A percentile compares a stretch with the other conserved stretches of the same genome.
These are phyloP conservation scores for Chymomyza amoena DNA, from an alignment of 2,888 invertebrate genomes.

Conservation along the genomic window DNA sequence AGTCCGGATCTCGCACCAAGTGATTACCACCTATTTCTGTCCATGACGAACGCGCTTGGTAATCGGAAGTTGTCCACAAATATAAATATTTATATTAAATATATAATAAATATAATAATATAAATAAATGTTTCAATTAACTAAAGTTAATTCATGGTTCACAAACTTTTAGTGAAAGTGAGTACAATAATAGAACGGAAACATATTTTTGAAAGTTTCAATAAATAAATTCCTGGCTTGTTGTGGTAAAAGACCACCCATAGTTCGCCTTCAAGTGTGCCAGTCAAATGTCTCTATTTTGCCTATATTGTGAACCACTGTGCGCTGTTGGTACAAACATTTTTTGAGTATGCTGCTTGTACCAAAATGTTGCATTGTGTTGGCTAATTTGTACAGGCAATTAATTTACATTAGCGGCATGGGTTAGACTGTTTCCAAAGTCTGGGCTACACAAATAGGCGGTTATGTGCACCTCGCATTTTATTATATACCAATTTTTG, in stretches of 20 bases:
- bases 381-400: constrained; percentile 67
- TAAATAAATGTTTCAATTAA: too few species aligned
- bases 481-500: constrained; percentile 47
- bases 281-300: not conserved
- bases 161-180: too few species aligned
- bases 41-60: too few species aligned
- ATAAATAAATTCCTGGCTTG: too few species aligned
- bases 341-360: constrained; percentile 40
- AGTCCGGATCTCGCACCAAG: too few species aligned
- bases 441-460: not conserved
- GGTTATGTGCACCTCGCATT: constrained; percentile 32
- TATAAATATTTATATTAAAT: too few species aligned
- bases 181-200: too few species aligned
- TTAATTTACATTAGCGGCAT: constrained; percentile 60
- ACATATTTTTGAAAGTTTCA: too few species aligned
- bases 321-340: constrained; percentile 8
- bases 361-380: constrained; percentile 42
- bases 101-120: too few species aligned
- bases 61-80: too few species aligned
- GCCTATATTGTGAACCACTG: not conserved
- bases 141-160: too few species aligned
- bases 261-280: not conserved
- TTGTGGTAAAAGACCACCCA: not conserved
- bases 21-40: too few species aligned
- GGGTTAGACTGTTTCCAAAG: not conserved